Base-by-base conservation (phyloP, 2,113 vertebrate species). In the Takifugu bimaculatus region DNA sequence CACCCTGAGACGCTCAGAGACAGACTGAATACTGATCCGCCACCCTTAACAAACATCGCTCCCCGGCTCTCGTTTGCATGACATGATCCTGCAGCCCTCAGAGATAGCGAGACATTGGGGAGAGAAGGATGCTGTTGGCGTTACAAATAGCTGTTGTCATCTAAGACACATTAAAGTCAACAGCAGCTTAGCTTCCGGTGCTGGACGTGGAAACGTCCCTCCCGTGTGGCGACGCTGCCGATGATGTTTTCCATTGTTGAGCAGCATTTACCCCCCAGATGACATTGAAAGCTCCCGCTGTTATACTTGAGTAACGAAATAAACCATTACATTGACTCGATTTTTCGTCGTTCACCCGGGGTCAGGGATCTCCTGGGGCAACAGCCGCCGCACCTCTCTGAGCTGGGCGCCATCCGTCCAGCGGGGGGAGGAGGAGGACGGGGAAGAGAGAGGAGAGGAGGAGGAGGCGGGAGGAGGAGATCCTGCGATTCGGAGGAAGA, bases 281-380 rank as follows among this genome's bases (percentile, higher is more conserved):
- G 80, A 80, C 84, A 83, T 86, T 84, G 72, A 67, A 72, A 83
- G 54, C 47, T 60, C 55, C 35, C 29, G 51, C 52, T 67, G 77
- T 71, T 86, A 69, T 11, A 57, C 25, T 54, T 49, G 44, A 84
- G 67, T 85, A 83, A 88, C 80, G 64, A 71, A 88, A 88, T 85
- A 70, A 86, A 77, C 72, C 63, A 25, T 75, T 83, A 71, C 86
- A 85, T 73, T 79, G 70, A 75, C 74, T 79, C 65, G 11, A 39
- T 74, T 85, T 68, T 65, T 60, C 68, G 35, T 32, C 45, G 69
- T 55, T 87, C 78, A 74, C 68, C 77, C 72, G 48, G 2, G 85
- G 87, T 84, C 68, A 79, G 55, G 5, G 12, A 49, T 70, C 58
- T 82, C 75, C 75, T 50, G 54, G 59, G 77, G 81, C 65, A 25